These are phyloP conservation scores for Proctacanthus coquilletti DNA, from an alignment of 1,140 invertebrate species.

Conservation along the genomic window DNA sequence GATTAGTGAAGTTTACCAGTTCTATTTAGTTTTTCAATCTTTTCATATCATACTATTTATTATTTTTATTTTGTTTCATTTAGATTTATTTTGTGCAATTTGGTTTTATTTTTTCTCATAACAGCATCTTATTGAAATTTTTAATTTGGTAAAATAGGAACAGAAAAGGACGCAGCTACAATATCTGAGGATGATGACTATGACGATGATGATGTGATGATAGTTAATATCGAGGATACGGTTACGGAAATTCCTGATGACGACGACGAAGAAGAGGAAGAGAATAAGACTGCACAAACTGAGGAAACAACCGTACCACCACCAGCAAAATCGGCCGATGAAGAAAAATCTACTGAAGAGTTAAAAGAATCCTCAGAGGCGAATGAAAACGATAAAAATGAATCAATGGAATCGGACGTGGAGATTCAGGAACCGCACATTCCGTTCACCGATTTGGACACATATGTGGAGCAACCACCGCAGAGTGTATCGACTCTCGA, in stretches of 20 bases:
- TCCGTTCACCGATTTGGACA: slow-evolving; percentile 33
- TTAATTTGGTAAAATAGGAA: not conserved
- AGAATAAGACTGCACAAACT: slow-evolving; percentile 10
- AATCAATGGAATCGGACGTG: slow-evolving; percentile 28
- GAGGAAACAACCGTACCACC: slow-evolving; percentile 9
- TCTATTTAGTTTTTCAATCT: no score
- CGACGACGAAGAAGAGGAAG: slow-evolving; percentile 25
- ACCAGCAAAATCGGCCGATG: slow-evolving; percentile 11
- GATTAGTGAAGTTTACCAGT: no score
- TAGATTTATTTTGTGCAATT: no score
- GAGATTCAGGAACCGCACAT: slow-evolving; percentile 29
- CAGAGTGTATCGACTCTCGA: slow-evolving; percentile 10
- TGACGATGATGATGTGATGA: slow-evolving; percentile 29
- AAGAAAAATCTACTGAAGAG: slow-evolving; percentile 27
- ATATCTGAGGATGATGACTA: slow-evolving; percentile 16
- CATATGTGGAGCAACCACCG: slow-evolving; percentile 21
- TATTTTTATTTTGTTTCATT: no score
- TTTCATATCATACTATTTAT: no score
- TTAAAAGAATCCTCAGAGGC: slow-evolving; percentile 18
- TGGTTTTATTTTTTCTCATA: not conserved
- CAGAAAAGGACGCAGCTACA: not conserved
- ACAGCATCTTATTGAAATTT: not conserved
- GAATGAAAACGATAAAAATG: slow-evolving; percentile 22
- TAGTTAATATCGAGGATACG: slow-evolving; percentile 26
- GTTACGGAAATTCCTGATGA: slow-evolving; percentile 29